Percentiles rank a stretch among this genome's conserved stretches.
These are phyloP conservation scores for Cosmopolites sordidus DNA, from an alignment of 2,888 invertebrate species.

Conservation along the genomic window DNA sequence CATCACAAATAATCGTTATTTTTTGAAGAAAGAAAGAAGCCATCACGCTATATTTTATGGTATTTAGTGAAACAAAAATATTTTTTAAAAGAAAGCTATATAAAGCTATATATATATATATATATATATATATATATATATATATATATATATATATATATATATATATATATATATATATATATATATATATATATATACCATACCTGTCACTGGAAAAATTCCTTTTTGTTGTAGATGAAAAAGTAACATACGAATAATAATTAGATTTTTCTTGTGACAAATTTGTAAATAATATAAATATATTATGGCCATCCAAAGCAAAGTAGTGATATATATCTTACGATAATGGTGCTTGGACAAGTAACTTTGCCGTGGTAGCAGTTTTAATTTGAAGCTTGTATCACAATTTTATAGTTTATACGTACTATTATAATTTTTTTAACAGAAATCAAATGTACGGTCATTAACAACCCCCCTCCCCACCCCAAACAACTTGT, in stretches of 20 bases:
- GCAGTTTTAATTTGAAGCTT: constrained; percentile 18
- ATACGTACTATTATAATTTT: constrained; percentile 24
- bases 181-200: too few relatives aligned
- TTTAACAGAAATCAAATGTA: constrained; percentile 18
- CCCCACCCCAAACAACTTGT: constrained; percentile 1
- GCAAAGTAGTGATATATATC: constrained; percentile 26
- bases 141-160: too few relatives aligned
- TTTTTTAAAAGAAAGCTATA: neutral
- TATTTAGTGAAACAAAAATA: constrained; percentile 10
- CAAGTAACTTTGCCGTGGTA: constrained; percentile 9
- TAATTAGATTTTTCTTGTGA: neutral
- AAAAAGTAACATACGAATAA: neutral
- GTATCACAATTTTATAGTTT: constrained; percentile 29
- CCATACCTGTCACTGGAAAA: neutral
- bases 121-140: too few relatives aligned
- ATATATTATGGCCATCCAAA: constrained; percentile 23
- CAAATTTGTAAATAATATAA: constrained; percentile 9
- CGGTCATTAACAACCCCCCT: constrained; percentile 14
- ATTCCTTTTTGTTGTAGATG: neutral
- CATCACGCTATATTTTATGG: constrained; percentile 15
- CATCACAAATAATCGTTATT: constrained; percentile 25
- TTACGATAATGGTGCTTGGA: constrained; percentile 25
- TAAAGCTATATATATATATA: too few relatives aligned
- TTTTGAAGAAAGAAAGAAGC: constrained; percentile 11
- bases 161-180: too few relatives aligned